phyloP scores from a whole-genome alignment of 2,888 invertebrate genomes.

The Brachyopa scutellaris region DNA sequence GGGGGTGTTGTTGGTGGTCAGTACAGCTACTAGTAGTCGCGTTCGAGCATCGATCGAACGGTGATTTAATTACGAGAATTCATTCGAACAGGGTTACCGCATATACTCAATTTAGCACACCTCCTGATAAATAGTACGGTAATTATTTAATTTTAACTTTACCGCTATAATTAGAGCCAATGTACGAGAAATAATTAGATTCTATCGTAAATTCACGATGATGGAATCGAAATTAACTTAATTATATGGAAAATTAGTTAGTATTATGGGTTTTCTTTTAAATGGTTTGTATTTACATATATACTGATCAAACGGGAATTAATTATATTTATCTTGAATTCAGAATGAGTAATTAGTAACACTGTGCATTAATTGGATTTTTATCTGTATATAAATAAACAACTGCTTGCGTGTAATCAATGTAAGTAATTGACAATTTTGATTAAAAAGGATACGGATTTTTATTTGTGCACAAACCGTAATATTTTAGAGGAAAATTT shows the following conservation, averaged over 20 bases:
- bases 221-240: slow-evolving; percentile 15
- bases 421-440: too few relatives aligned
- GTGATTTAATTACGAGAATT: slow-evolving; percentile 58
- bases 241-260: slow-evolving; percentile 12
- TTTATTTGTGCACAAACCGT: too few relatives aligned
- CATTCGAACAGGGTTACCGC: slow-evolving; percentile 40
- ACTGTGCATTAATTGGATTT: not conserved
- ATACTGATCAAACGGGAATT: not conserved
- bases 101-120: slow-evolving; percentile 13
- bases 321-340: not conserved
- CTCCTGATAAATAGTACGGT: too few relatives aligned
- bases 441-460: too few relatives aligned
- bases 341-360: not conserved
- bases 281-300: not conserved
- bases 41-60: slow-evolving; percentile 26
- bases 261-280: not conserved
- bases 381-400: not conserved
- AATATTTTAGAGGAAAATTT: too few relatives aligned
- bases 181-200: slow-evolving; percentile 22
- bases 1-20: not conserved
- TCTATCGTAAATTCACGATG: slow-evolving; percentile 18
- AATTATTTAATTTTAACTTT: too few relatives aligned
- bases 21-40: too few relatives aligned
- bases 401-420: too few relatives aligned
- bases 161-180: slow-evolving; percentile 31